Base-by-base conservation (phyloP, 1,140 invertebrate species). In the Trissolcus basalis region DNA sequence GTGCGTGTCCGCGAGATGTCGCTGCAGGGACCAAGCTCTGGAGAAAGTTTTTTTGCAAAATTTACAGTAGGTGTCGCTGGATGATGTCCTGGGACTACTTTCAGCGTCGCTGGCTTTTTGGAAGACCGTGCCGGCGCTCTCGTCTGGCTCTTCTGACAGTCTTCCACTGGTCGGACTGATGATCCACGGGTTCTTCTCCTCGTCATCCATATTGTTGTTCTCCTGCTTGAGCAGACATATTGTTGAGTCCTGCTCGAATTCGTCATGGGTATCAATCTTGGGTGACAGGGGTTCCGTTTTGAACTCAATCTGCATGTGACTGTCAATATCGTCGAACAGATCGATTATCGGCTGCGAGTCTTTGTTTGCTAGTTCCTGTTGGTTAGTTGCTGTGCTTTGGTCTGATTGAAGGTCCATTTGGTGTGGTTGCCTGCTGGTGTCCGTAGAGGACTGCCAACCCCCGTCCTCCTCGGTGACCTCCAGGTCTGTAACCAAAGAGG, bases 401-500 rank as follows among this genome's bases (percentile, higher is more conserved):
- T 78, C 61, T 69, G 64, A 77, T 81, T 77, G 65, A 16, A 33
- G 53, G 43, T 79, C 77, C 76, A 51, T 63, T 69, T 81, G 74
- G 56, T 68, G 77, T 60, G 73, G 82, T 39, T 80, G 76, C 44
- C 79, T 77, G 74, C 64, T 80, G 81, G 77, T 80, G 75, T 33
- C 75, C 41, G 78, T 74, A 55, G 83, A 77, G 82, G 85, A 88
- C 81, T 83, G 85, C 83, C 85, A 87, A 86, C 85, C 86, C 86
- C 85, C 87, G 83, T 88, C 87, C 88, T 88, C 87, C 83, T 86
- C 86, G 78, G 85, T 80, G 85, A 86, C 86, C 86, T 87, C 86
- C 83, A 81, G 87, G 86, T 89, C 87, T 88, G 88, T 83, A 89
- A 89, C 87, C 86, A 88, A 88, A 88, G 87, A 88, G 87, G 87